Evolutionary conservation across 2,113 vertebrate genomes (phyloP), one percentile per base, ranked within the genome.

Genomic region (Channa argus): DNA sequence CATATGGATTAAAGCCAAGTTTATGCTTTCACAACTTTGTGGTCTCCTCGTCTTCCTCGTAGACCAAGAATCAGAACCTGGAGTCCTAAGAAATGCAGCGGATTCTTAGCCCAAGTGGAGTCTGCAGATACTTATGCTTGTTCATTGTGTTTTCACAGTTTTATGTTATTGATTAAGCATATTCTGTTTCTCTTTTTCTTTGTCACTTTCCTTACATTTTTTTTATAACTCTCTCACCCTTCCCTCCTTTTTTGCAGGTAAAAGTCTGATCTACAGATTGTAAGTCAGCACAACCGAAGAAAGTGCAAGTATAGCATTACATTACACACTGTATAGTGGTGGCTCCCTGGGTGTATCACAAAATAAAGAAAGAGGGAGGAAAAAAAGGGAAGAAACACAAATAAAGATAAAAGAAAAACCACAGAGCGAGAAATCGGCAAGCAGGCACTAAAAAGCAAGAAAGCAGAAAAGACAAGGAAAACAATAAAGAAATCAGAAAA

Each of bases 401-500:
- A 65, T 43, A 59, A 46, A 12, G 4, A 70, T 8, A 13, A 24
- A 53, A 37, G 12, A 45, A 8, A 2, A 74, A 61, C 1, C 64
- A 52, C 6, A 14, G 12, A 71, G 14, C 0, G 1, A 47, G 13
- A 36, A 36, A 69, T 39, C 47, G 12, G 50, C 44, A 52, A 37
- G 60, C 15, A 49, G 9, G 3, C 1, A 39, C 14, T 41, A 53
- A 63, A 44, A 66, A 62, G 5, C 4, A 24, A 58, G 38, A 37
- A 51, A 41, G 34, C 52, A 53, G 7, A 55, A 56, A 63, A 58
- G 4, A 60, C 2, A 8, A 63, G 33, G 5, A 65, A 49, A 33
- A 37, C 13, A 37, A 71, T 55, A 46, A 68, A 64, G 39, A 53
- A 72, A 55, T 53, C 39, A 75, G 36, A 71, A 62, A 69, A 69